Percentiles rank a stretch among this genome's conserved stretches.
phyloP scores from a whole-genome alignment of 2,113 vertebrate genomes.

The Chrysemys picta region DNA sequence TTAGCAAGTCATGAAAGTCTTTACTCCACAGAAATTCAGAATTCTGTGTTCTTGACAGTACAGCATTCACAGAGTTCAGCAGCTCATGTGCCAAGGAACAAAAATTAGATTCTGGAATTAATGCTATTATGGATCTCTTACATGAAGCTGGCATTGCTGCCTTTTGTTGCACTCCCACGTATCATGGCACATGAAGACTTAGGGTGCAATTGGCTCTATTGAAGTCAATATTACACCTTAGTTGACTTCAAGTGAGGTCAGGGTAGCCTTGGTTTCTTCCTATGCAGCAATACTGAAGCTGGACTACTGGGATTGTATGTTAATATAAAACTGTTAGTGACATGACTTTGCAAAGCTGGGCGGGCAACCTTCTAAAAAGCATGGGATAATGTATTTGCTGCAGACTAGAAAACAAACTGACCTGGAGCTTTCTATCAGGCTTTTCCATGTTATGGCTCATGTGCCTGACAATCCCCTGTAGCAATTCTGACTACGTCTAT shows the following conservation, averaged over 20 bases:
- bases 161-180: neutral
- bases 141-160: neutral
- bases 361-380: neutral
- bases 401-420: neutral
- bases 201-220: neutral
- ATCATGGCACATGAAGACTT: neutral
- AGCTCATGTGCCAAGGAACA: neutral
- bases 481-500: neutral
- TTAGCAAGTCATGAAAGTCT: slow-evolving; percentile 40
- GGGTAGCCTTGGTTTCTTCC: neutral
- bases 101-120: slow-evolving; percentile 39
- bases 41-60: slow-evolving; percentile 21
- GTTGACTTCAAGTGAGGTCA: neutral
- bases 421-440: neutral
- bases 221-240: accelerated
- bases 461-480: neutral
- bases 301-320: neutral
- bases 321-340: neutral
- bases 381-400: neutral
- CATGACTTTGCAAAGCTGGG: neutral
- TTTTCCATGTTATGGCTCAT: neutral
- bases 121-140: neutral
- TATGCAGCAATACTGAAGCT: neutral
- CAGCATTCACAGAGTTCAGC: slow-evolving; percentile 7
- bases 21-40: slow-evolving; percentile 43